A percentile compares a stretch with the other conserved stretches of the same genome.
These are phyloP conservation scores for Ptiloglossa arizonensis DNA, from an alignment of 1,140 invertebrate species.

Conservation along the genomic window DNA sequence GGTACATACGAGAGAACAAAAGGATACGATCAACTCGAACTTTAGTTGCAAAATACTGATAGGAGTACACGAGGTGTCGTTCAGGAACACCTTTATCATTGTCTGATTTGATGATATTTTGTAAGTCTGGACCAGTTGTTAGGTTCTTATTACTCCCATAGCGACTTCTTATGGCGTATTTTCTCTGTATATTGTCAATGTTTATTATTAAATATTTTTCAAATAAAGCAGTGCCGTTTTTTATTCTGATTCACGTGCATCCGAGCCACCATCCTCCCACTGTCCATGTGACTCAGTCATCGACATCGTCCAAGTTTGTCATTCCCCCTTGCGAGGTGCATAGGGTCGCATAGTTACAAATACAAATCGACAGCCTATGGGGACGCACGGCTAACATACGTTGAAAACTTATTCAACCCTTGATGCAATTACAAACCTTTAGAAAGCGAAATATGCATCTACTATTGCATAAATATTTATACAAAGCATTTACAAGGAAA, in stretches of 20 bases:
- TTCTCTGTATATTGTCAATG: constrained; percentile 82
- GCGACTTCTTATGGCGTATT: constrained; percentile 81
- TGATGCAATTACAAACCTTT: no score
- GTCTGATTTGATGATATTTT: constrained; percentile 81
- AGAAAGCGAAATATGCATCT: no score
- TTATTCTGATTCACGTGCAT: neutral
- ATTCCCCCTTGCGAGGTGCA: no score
- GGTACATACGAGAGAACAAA: constrained; percentile 41
- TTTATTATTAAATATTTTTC: constrained; percentile 82
- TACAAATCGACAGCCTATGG: no score
- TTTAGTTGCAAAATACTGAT: constrained; percentile 61
- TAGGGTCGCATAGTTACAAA: no score
- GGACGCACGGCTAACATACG: no score
- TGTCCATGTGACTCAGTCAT: no score
- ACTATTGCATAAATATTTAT: no score
- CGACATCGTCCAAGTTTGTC: no score
- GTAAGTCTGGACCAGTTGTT: constrained; percentile 81
- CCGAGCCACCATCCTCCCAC: neutral
- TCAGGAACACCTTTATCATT: constrained; percentile 74
- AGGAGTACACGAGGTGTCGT: constrained; percentile 66
- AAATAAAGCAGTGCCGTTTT: constrained; percentile 70
- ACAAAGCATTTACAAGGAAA: no score
- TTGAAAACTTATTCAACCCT: no score
- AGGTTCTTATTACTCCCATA: constrained; percentile 80
- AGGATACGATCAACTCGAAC: constrained; percentile 65